A percentile compares a stretch with the other conserved stretches of the same genome.
Conservation (phyloP, 2,888 invertebrate species). For the Lagria hirta region DNA sequence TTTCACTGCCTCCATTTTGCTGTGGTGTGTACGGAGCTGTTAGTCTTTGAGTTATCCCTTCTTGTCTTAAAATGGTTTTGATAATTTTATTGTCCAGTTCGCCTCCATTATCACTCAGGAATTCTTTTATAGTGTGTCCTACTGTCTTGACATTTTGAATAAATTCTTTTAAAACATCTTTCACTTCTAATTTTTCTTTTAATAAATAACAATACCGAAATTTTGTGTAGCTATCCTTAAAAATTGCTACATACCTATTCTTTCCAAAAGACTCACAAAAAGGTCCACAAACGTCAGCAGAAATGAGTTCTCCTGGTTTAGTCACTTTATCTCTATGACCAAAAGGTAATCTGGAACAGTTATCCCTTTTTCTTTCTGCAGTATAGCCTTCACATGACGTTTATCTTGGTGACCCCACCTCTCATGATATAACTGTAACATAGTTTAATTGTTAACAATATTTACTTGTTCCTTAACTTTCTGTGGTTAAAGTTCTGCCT, state of each 20-base stretch:
- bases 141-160: too few species aligned
- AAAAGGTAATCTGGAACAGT: conserved; percentile 38
- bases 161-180: too few species aligned
- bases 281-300: conserved; percentile 37
- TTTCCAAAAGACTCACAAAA: conserved; percentile 28
- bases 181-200: too few species aligned
- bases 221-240: too few species aligned
- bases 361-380: conserved; percentile 36
- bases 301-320: conserved; percentile 37
- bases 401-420: conserved; percentile 46
- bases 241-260: conserved; percentile 17
- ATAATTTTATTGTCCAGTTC: conserved; percentile 28
- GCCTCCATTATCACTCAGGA: conserved; percentile 31
- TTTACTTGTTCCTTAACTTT: conserved; percentile 1
- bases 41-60: conserved; percentile 29
- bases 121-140: conserved; percentile 19
- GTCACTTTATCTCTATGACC: conserved; percentile 27
- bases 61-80: conserved; percentile 19
- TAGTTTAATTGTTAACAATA: conserved; percentile 4
- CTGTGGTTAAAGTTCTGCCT: conserved; percentile 31
- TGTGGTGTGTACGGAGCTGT: conserved; percentile 29
- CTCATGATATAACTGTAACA: conserved; percentile 32
- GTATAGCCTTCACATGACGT: conserved; percentile 36
- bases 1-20: conserved; percentile 31
- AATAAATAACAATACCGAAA: too few species aligned